A percentile compares a stretch with the other conserved stretches of the same genome.
Conservation (phyloP, 2,888 invertebrate species). For the Sturmia bella region DNA sequence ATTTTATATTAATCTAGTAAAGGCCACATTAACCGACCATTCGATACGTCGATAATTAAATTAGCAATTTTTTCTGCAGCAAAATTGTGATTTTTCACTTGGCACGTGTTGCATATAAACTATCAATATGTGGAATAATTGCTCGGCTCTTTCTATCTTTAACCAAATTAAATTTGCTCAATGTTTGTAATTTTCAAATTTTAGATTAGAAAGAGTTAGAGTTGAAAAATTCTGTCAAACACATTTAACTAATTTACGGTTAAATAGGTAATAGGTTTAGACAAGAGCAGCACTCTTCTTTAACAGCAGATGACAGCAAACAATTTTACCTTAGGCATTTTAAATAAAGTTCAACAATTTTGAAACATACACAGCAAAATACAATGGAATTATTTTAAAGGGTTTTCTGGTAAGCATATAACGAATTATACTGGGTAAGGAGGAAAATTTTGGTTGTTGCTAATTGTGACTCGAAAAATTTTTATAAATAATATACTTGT, state of each 20-base stretch:
- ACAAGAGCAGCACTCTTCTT: neutral
- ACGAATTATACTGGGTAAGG: neutral
- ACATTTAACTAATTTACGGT: constrained; percentile 9
- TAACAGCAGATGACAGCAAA: neutral
- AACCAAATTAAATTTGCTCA: too few relatives aligned
- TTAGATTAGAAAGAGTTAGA: neutral
- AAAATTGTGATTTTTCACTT: too few relatives aligned
- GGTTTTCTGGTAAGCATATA: neutral
- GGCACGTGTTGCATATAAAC: too few relatives aligned
- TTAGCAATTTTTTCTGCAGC: too few relatives aligned
- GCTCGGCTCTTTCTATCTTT: too few relatives aligned
- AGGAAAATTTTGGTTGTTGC: neutral
- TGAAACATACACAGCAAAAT: constrained; percentile 1
- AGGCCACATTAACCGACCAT: too few relatives aligned
- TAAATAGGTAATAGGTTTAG: constrained; percentile 5
- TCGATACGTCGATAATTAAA: too few relatives aligned
- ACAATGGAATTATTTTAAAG: neutral
- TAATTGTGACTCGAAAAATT: neutral
- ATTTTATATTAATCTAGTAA: too few relatives aligned
- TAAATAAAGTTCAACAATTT: constrained; percentile 31
- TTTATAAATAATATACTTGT: too few relatives aligned
- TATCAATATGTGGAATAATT: too few relatives aligned
- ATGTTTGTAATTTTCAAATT: neutral
- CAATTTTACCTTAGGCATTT: constrained; percentile 2
- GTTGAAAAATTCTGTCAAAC: neutral